phyloP scores from a whole-genome alignment of 2,113 vertebrate genomes.

The Sakesphorus luctuosus region DNA sequence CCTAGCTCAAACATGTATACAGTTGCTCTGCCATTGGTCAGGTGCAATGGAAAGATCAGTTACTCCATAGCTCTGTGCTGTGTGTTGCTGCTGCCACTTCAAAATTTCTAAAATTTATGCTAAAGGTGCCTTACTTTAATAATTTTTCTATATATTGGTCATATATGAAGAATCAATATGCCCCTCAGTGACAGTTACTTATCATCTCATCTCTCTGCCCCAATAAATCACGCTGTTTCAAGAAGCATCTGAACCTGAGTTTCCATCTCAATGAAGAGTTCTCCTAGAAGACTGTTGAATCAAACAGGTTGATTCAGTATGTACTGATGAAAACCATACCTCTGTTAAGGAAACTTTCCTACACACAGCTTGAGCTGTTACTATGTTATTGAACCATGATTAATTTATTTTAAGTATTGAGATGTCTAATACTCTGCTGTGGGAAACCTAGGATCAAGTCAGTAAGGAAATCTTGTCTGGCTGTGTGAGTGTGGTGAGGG shows the following conservation, averaged over 20 bases:
- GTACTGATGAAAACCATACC: neutral
- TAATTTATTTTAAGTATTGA: neutral
- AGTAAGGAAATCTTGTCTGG: neutral
- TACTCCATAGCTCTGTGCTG: neutral
- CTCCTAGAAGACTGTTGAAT: neutral
- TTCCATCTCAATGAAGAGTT: neutral
- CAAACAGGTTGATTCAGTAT: neutral
- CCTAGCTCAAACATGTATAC: fast-evolving
- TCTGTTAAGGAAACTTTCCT: neutral
- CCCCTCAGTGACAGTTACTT: neutral
- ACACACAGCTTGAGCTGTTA: neutral
- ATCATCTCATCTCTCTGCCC: neutral
- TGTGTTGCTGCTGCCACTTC: neutral
- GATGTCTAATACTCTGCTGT: neutral
- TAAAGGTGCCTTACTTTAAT: neutral
- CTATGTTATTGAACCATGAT: neutral
- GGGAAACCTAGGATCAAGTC: neutral
- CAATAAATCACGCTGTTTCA: neutral
- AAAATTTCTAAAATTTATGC: neutral
- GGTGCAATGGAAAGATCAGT: neutral
- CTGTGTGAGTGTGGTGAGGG: no score
- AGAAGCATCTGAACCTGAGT: neutral
- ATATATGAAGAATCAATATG: neutral
- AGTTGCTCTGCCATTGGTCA: neutral
- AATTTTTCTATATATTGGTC: neutral